Percentiles rank a stretch among this genome's conserved stretches.
Evolutionary conservation across 2,797 vertebrate species (phyloP).

Genomic region (Vipera latastei): DNA sequence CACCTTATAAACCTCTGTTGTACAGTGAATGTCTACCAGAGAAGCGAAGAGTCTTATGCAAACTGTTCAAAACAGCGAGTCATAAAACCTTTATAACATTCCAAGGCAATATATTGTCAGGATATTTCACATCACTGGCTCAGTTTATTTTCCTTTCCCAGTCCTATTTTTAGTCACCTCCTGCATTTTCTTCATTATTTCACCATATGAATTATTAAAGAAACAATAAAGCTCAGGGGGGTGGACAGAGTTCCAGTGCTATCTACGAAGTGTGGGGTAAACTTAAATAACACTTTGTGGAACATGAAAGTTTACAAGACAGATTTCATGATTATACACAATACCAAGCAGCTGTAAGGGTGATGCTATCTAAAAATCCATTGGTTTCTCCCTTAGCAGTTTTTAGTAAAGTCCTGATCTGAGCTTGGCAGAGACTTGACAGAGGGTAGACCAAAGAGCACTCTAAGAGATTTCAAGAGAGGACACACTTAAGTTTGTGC

Average conservation of each 20-base stretch:
- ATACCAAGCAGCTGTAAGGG: neutral
- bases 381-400: neutral
- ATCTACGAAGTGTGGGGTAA: conserved; percentile 53
- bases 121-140: conserved; percentile 64
- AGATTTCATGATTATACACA: conserved; percentile 16
- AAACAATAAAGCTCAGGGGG: conserved; percentile 60
- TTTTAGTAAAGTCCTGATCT: rapidly evolving
- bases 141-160: conserved; percentile 55
- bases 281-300: conserved; percentile 59
- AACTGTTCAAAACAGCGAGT: conserved; percentile 54
- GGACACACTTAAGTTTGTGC: neutral
- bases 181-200: conserved; percentile 63
- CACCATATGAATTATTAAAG: conserved; percentile 64
- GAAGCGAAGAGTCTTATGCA: conserved; percentile 38
- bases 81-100: conserved; percentile 58
- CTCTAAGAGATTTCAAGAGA: neutral
- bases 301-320: conserved; percentile 30
- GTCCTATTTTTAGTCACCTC: conserved; percentile 67
- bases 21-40: conserved; percentile 17
- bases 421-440: neutral
- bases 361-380: rapidly evolving
- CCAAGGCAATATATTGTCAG: conserved; percentile 53
- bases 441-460: neutral
- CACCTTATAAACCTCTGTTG: conserved; percentile 2
- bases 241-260: conserved; percentile 60